Evolutionary conservation across 2,888 invertebrate species (phyloP).

Genomic region (Syrista parreyssii): DNA sequence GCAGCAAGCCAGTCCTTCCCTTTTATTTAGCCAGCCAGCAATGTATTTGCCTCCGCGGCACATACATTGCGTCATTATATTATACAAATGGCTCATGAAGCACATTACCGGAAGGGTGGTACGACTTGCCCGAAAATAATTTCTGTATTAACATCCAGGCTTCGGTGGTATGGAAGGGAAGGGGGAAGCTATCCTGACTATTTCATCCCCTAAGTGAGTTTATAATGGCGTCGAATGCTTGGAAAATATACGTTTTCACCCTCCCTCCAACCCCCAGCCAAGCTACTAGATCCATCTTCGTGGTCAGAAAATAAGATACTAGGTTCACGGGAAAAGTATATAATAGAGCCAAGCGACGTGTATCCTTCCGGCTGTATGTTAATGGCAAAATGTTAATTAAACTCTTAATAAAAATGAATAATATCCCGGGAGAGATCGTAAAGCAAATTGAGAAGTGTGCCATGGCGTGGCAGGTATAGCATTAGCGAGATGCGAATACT

Average conservation of each 20-base stretch:
- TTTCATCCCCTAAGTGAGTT: not conserved
- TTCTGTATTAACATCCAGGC: not conserved
- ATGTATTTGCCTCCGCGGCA: conserved; percentile 4
- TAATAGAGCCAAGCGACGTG: not conserved
- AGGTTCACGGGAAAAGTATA: not conserved
- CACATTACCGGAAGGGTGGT: not conserved
- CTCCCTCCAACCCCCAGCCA: no score
- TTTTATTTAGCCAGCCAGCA: not conserved
- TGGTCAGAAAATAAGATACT: not conserved
- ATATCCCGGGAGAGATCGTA: not conserved
- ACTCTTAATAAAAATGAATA: not conserved
- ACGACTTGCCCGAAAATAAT: not conserved
- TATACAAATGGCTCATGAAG: conserved; percentile 31
- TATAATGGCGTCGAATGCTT: not conserved
- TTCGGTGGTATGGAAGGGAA: no score
- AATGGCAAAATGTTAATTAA: not conserved
- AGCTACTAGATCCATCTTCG: not conserved
- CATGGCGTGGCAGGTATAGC: not conserved
- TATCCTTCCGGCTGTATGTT: not conserved
- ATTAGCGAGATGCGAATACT: not conserved
- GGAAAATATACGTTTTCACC: not conserved
- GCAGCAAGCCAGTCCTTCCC: not conserved
- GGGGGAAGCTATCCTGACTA: not conserved
- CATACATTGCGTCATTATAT: conserved; percentile 43
- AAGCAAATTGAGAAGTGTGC: not conserved